phyloP scores from a whole-genome alignment of 2,888 invertebrate genomes.

The Unio pictorum region DNA sequence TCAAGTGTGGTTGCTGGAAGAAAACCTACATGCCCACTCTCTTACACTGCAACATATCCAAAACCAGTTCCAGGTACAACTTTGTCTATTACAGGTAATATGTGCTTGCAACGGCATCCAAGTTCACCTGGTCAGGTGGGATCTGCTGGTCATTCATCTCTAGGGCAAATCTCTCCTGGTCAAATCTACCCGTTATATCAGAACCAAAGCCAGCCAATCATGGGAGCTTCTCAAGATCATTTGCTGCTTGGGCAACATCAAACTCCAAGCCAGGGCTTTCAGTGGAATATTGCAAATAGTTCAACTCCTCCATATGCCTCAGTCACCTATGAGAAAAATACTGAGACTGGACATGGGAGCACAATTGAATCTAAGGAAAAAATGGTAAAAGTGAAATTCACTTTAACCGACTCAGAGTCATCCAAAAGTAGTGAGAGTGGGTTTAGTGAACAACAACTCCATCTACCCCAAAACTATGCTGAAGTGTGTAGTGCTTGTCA shows the following conservation, averaged over 20 bases:
- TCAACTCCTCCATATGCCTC: too few species aligned
- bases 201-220: neutral
- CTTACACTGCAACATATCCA: conserved; percentile 22
- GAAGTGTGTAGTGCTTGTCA: conserved; percentile 50
- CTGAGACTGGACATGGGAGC: neutral
- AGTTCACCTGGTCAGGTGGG: conserved; percentile 23
- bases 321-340: neutral
- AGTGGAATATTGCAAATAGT: too few species aligned
- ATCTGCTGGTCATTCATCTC: conserved; percentile 7
- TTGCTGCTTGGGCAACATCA: neutral
- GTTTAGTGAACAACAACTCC: conserved; percentile 45
- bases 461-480: conserved; percentile 36
- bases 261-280: too few species aligned
- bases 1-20: conserved; percentile 57
- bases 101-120: too few species aligned
- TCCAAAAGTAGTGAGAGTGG: conserved; percentile 54
- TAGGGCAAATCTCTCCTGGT: conserved; percentile 6
- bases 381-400: conserved; percentile 43
- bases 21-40: conserved; percentile 30
- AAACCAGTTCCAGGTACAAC: conserved; percentile 61
- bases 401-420: conserved; percentile 43
- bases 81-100: conserved; percentile 15
- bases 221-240: neutral
- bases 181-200: neutral
- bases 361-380: conserved; percentile 1